Conservation (phyloP, 1,140 invertebrate species). For the Lepidotrigona ventralis region DNA sequence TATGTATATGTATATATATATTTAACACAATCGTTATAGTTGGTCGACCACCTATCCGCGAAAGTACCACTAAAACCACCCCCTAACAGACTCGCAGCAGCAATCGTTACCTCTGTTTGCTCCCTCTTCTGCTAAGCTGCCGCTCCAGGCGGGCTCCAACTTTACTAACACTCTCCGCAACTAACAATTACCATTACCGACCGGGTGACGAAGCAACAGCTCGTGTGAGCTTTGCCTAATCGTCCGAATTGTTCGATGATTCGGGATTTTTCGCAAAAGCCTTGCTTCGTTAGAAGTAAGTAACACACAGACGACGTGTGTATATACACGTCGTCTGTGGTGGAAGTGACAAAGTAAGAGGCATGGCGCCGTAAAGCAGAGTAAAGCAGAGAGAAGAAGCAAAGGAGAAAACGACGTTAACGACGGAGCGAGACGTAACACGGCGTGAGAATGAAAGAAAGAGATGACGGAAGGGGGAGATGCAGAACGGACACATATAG, state of each 20-base stretch:
- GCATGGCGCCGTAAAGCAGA: too few species aligned
- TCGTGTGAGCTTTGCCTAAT: background rate
- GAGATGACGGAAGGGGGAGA: background rate
- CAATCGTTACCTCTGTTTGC: slow-evolving; percentile 49
- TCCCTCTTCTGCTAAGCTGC: slow-evolving; percentile 36
- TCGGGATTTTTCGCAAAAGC: background rate
- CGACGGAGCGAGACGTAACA: too few species aligned
- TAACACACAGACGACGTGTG: too few species aligned
- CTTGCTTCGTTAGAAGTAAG: too few species aligned
- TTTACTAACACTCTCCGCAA: slow-evolving; percentile 27
- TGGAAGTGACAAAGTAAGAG: too few species aligned
- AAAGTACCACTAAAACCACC: slow-evolving; percentile 70
- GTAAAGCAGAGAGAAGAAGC: background rate
- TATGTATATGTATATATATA: slow-evolving; percentile 42
- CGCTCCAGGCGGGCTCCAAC: background rate
- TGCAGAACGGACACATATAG: background rate
- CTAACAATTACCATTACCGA: slow-evolving; percentile 23
- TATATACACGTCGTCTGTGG: too few species aligned
- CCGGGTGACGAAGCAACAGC: background rate
- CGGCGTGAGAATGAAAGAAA: too few species aligned
- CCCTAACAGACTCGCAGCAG: slow-evolving; percentile 64
- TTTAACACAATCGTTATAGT: slow-evolving; percentile 53
- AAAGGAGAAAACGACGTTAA: background rate
- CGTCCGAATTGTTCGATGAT: background rate
- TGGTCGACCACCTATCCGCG: slow-evolving; percentile 39